Percentiles rank a stretch among this genome's conserved stretches.
These are phyloP conservation scores for Pandemis cinnamomeana DNA, from an alignment of 2,888 invertebrate species.

Conservation along the genomic window DNA sequence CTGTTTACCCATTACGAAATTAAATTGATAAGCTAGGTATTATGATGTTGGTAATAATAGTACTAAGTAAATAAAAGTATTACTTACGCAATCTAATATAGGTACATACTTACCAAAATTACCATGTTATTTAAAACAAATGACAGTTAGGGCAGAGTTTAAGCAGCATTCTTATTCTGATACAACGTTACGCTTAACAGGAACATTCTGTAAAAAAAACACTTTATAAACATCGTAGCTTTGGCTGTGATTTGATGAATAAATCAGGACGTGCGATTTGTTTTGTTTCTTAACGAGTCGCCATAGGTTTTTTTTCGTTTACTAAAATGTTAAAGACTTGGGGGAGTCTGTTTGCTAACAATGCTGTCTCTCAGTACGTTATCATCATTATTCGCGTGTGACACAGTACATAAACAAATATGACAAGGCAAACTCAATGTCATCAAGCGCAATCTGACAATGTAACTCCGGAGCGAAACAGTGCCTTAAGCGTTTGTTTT, in stretches of 20 bases:
- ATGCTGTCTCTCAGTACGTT: not conserved
- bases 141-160: not conserved
- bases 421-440: conserved; percentile 15
- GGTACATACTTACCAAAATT: not conserved
- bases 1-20: not conserved
- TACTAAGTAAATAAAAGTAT: no score
- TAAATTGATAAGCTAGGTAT: not conserved
- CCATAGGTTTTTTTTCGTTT: not conserved
- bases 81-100: not conserved
- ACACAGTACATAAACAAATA: not conserved
- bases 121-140: not conserved
- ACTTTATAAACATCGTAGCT: no score
- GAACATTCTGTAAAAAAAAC: no score
- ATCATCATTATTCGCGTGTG: not conserved
- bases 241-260: no score
- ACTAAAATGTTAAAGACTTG: not conserved
- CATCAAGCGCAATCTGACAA: conserved; percentile 14
- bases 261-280: no score
- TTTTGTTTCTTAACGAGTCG: not conserved
- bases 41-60: not conserved
- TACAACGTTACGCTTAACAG: no score
- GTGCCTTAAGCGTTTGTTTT: conserved; percentile 53
- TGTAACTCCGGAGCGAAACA: not conserved
- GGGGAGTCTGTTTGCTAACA: not conserved
- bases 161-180: not conserved